These are phyloP conservation scores for Lasioglossum baleicum DNA, from an alignment of 1,140 invertebrate species.

Conservation along the genomic window DNA sequence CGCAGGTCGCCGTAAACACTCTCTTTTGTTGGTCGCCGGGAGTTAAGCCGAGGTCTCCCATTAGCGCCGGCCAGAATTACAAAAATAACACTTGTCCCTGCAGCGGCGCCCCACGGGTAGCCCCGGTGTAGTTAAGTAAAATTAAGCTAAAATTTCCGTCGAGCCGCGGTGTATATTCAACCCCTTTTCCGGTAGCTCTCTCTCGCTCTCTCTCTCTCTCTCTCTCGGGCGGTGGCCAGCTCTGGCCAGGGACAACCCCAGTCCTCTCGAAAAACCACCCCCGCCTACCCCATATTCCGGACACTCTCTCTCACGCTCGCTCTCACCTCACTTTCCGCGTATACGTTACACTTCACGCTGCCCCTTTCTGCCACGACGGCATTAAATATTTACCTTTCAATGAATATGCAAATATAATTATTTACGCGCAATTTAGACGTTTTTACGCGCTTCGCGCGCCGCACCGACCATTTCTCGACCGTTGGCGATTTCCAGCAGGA, in stretches of 20 bases:
- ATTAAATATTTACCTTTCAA: constrained; percentile 81
- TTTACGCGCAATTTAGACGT: constrained; percentile 79
- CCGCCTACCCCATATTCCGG: background rate
- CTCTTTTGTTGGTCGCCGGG: constrained; percentile 62
- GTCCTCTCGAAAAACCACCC: constrained; percentile 55
- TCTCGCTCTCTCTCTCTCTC: background rate
- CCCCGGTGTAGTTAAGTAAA: constrained; percentile 71
- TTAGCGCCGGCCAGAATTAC: constrained; percentile 70
- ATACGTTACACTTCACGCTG: constrained; percentile 75
- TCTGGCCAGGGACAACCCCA: constrained; percentile 57
- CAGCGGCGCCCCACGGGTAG: constrained; percentile 50
- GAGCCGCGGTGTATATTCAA: constrained; percentile 65
- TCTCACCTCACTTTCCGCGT: constrained; percentile 57
- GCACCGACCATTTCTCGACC: constrained; percentile 38
- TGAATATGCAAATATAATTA: constrained; percentile 81
- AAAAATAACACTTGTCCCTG: constrained; percentile 74
- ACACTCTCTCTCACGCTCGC: no score
- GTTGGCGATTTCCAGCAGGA: constrained; percentile 21
- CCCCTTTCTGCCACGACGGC: constrained; percentile 61
- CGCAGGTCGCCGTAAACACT: constrained; percentile 61
- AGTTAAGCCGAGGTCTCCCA: constrained; percentile 66
- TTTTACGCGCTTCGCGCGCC: constrained; percentile 72
- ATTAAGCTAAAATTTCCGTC: constrained; percentile 74
- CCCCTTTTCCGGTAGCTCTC: constrained; percentile 68
- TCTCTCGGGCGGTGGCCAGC: constrained; percentile 58